Evolutionary conservation across 1,140 invertebrate species (phyloP), one percentile per base, ranked within the genome.

Genomic region (Phenacoccus solenopsis): DNA sequence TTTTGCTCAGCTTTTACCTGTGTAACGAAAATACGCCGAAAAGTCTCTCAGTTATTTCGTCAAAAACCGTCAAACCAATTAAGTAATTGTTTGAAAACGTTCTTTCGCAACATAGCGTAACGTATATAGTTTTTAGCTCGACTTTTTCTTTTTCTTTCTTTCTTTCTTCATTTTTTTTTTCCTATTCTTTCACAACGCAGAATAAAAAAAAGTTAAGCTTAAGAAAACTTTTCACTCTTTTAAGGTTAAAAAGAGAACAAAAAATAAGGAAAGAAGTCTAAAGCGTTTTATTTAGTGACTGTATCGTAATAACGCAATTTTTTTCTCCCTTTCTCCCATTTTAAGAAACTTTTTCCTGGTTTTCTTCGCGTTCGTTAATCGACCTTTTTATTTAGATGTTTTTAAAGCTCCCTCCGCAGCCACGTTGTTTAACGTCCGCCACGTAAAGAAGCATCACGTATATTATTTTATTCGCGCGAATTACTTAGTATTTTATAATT

Each of bases 311-410:
- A 49, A 49, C 38, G 20, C 38, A 49, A 49, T 49, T 49, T 49
- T 49, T 49, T 49, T 4, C 38, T n/a, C 38, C 20, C 38, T 49
- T 49, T 49, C 38, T 9, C 38, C 38, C 16, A 49, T 49, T 49
- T 49, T 49, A 49, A 49, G 20, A 49, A 32, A 5, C 16, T 49
- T 49, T 49, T 49, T 49, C 38, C 38, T 49, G 38, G 38, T 49
- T 49, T 49, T 49, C 38, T 49, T 49, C 38, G n/a, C n/a, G 38
- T 49, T 49, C 38, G 38, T 49, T 49, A 49, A 49, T 49, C 38
- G 38, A 49, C 38, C 38, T 49, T 49, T 49, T 49, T 49, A 49
- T 49, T 49, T 49, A 49, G 38, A 49, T 49, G 38, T 49, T 49
- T 49, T 49, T 49, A 49, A 49, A 49, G 38, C 16, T 49, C 20